phyloP scores from a whole-genome alignment of 1,140 invertebrate species.

The Drosophila repletoides region DNA sequence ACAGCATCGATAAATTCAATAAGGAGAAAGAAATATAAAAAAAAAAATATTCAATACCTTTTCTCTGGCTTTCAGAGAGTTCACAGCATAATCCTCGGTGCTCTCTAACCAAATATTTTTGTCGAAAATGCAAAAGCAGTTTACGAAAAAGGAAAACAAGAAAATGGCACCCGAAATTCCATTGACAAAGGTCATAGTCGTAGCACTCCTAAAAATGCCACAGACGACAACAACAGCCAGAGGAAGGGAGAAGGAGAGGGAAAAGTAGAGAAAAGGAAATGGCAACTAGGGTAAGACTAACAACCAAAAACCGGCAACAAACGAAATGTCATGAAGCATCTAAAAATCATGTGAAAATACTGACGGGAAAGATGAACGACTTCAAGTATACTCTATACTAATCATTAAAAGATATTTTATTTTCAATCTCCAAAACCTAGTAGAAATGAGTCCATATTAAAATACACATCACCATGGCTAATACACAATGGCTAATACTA shows the following conservation, averaged over 20 bases:
- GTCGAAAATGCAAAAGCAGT: conserved; percentile 18
- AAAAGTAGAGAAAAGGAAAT: too few species aligned
- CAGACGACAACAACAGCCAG: conserved; percentile 19
- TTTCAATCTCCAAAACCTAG: background rate
- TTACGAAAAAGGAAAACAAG: conserved; percentile 28
- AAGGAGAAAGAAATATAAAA: background rate
- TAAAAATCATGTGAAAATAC: conserved; percentile 35
- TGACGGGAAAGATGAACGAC: background rate
- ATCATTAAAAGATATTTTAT: background rate
- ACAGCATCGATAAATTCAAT: conserved; percentile 22
- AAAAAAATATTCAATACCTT: conserved; percentile 15
- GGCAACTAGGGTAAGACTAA: conserved; percentile 17
- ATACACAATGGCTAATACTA: too few species aligned
- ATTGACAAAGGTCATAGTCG: conserved; percentile 74
- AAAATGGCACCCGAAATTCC: conserved; percentile 54
- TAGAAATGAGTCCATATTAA: too few species aligned
- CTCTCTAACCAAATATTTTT: conserved; percentile 25
- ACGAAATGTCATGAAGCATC: conserved; percentile 35
- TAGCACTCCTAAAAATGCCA: conserved; percentile 50
- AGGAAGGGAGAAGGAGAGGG: too few species aligned
- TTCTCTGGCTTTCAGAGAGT: conserved; percentile 9
- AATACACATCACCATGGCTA: too few species aligned
- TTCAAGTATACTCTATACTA: background rate
- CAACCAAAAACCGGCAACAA: conserved; percentile 29
- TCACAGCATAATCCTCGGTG: conserved; percentile 22